These are phyloP conservation scores for Setophaga coronata DNA, from an alignment of 2,113 vertebrate genomes.

Conservation along the genomic window DNA sequence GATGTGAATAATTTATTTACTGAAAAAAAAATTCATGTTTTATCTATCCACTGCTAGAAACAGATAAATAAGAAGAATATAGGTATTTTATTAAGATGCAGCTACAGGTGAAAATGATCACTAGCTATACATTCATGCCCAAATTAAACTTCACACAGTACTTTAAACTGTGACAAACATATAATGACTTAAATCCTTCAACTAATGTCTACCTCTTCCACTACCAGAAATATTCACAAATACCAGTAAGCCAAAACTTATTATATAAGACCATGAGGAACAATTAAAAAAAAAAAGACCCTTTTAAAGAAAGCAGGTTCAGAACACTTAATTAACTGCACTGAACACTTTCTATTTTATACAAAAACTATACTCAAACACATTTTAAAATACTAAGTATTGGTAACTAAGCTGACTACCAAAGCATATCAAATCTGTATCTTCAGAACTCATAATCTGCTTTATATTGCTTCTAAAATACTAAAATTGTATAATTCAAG, in stretches of 20 bases:
- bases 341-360: not conserved
- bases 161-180: not conserved
- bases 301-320: not conserved
- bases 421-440: not conserved
- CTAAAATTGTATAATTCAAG: not conserved
- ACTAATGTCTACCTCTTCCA: not conserved
- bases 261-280: not conserved
- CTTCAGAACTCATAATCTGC: not conserved
- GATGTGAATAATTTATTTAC: not conserved
- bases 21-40: not conserved
- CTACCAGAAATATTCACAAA: not conserved
- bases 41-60: not conserved
- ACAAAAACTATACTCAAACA: not conserved
- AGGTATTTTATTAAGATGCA: not conserved
- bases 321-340: not conserved
- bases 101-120: not conserved
- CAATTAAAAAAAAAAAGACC: not conserved
- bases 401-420: not conserved
- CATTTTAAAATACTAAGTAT: not conserved
- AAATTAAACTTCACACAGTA: not conserved
- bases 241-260: not conserved
- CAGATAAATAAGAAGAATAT: not conserved
- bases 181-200: not conserved
- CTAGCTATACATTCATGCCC: not conserved
- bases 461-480: not conserved